A percentile compares a stretch with the other conserved stretches of the same genome.
phyloP scores from a whole-genome alignment of 2,888 invertebrate genomes.

The Odontocolon sp. region DNA sequence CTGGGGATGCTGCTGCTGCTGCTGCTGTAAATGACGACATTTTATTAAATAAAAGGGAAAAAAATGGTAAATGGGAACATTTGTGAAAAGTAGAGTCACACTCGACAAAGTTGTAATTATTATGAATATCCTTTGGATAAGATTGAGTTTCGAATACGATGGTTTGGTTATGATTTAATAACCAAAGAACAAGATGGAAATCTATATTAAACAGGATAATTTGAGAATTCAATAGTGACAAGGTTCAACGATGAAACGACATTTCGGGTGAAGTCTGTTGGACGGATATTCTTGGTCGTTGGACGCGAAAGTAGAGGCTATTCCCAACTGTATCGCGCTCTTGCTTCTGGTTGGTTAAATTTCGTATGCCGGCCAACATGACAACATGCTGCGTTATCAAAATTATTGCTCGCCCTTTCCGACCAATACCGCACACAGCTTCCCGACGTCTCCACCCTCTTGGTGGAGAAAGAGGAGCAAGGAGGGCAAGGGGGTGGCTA shows the following conservation, averaged over 20 bases:
- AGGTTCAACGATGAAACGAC: slow-evolving; percentile 42
- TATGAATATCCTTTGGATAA: not conserved
- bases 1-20: no score
- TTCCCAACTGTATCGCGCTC: slow-evolving; percentile 59
- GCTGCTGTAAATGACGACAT: no score
- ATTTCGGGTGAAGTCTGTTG: slow-evolving; percentile 25
- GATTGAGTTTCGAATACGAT: not conserved
- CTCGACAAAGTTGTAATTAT: no score
- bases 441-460: slow-evolving; percentile 32
- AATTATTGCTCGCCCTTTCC: slow-evolving; percentile 75
- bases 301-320: slow-evolving; percentile 54
- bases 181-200: not conserved
- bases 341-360: slow-evolving; percentile 62
- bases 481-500: slow-evolving; percentile 68
- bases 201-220: slow-evolving; percentile 39
- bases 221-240: slow-evolving; percentile 40
- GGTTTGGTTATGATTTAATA: slow-evolving; percentile 4
- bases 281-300: not conserved
- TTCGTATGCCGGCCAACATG: slow-evolving; percentile 79
- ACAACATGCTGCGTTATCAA: slow-evolving; percentile 81
- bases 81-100: no score
- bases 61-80: no score
- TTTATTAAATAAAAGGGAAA: no score
- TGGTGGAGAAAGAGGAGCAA: slow-evolving; percentile 28
- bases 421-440: slow-evolving; percentile 56